Evolutionary conservation across 2,888 invertebrate genomes (phyloP).

Genomic region (Drosophila mayaguana): DNA sequence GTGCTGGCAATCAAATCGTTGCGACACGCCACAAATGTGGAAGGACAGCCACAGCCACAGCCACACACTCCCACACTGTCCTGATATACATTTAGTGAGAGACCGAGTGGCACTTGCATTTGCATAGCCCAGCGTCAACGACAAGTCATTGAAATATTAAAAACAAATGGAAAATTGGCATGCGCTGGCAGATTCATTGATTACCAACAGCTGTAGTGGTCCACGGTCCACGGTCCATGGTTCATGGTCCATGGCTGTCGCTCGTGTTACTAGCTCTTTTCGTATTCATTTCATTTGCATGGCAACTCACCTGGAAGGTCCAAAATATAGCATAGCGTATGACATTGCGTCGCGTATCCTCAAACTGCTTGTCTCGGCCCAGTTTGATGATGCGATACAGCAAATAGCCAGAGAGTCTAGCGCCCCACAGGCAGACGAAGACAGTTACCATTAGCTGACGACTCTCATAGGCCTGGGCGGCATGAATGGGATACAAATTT

Average conservation of each 20-base stretch:
- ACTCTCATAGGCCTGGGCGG: conserved; percentile 90
- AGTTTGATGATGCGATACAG: conserved; percentile 96
- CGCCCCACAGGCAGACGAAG: conserved; percentile 95
- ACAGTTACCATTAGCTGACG: conserved; percentile 96
- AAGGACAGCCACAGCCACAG: conserved; percentile 21
- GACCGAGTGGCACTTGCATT: conserved; percentile 35
- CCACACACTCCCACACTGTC: not conserved
- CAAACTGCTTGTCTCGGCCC: conserved; percentile 95
- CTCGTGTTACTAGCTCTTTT: not conserved
- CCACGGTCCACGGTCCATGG: not conserved
- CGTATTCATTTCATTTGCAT: conserved; percentile 9
- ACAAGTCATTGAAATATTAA: conserved; percentile 60
- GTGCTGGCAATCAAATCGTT: conserved; percentile 57
- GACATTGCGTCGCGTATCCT: conserved; percentile 94
- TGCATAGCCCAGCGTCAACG: conserved; percentile 22
- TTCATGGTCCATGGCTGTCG: not conserved
- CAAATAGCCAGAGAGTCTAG: conserved; percentile 93
- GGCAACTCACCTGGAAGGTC: conserved; percentile 91
- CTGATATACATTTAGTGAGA: conserved; percentile 10
- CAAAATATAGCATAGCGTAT: conserved; percentile 96
- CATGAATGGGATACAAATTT: not conserved
- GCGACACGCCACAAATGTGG: conserved; percentile 40
- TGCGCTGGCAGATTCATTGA: conserved; percentile 57
- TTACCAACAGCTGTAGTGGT: conserved; percentile 32
- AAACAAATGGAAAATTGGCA: conserved; percentile 51